Evolutionary conservation across 2,888 invertebrate genomes (phyloP), one percentile per base, ranked within the genome.

Genomic region (Troglohyphantes excavatus): DNA sequence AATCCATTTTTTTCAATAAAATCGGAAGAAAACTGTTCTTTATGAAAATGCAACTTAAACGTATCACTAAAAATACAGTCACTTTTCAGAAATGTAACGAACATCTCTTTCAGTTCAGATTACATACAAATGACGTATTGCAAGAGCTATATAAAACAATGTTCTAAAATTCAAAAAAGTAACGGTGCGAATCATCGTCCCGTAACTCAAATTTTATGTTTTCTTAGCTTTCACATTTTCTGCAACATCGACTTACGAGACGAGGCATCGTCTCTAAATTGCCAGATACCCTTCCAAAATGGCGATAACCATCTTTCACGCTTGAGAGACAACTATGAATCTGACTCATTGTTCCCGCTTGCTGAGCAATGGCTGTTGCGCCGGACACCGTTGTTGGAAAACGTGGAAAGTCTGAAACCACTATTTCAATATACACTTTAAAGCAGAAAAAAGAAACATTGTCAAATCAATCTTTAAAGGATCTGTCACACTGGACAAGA

Each of bases 231-330:
- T n/a, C 53, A 9, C 68, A 82, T 70, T 82, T 82, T 82, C 70
- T 63, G 70, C 70, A 26, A 72, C 82, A 82, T 59, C 61, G 61
- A 82, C 59, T 19, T 33, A 23, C 23, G 46, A 53, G n/a, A 61
- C 19, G 59, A 19, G 70, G 59, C 23, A 39, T 39, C 68, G 59
- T 72, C 68, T 39, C 39, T 53, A 70, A 82, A 82, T 67, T 72
- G 70, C 70, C 70, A 70, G 59, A 72, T 70, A 70, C 59, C 26
- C 53, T 61, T 70, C 59, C 53, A 70, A 70, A 72, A 82, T 83
- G 29, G 53, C 39, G 83, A 83, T 83, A 83, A 83, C 83, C 83
- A 73, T 78, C 53, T 53, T 78, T 33, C 78, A 85, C 68, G 85
- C 61, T 39, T 85, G 76, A 70, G 26, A 27, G 23, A 70, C 13